These are phyloP conservation scores for Anser brachyrhynchus DNA, from an alignment of 2,113 vertebrate species.

Conservation along the genomic window DNA sequence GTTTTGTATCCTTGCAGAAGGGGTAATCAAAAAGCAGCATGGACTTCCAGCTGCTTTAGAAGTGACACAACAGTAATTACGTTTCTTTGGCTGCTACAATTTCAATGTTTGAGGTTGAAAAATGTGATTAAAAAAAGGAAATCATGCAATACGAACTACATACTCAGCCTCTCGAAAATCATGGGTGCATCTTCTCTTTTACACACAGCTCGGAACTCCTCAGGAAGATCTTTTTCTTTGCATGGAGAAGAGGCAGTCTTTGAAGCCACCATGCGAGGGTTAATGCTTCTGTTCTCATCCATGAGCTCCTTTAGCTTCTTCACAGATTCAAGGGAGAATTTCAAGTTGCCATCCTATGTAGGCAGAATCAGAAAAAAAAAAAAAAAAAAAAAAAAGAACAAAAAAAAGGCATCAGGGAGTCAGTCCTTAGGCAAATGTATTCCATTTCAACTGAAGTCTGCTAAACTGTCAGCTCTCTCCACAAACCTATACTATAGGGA, in stretches of 20 bases:
- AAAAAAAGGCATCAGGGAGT: neutral
- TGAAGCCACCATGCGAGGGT: neutral
- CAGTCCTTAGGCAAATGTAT: neutral
- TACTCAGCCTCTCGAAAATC: conserved; percentile 59
- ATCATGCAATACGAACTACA: rapidly evolving
- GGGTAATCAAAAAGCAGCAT: neutral
- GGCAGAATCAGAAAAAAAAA: neutral
- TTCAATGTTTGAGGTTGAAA: neutral
- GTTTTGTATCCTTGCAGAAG: neutral
- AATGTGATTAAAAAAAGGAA: neutral
- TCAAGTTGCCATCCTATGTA: conserved; percentile 52
- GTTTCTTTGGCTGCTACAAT: neutral
- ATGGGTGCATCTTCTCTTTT: neutral
- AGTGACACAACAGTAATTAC: neutral
- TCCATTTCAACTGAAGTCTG: neutral
- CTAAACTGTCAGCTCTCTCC: neutral
- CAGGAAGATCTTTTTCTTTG: conserved; percentile 21
- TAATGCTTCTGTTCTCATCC: neutral
- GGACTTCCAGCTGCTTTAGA: neutral
- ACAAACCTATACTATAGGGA: neutral
- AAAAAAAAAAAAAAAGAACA: no score
- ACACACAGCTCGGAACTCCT: conserved; percentile 17
- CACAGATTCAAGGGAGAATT: conserved; percentile 43
- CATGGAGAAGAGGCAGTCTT: neutral
- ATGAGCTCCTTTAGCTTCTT: conserved; percentile 57